Evolutionary conservation across 2,888 invertebrate species (phyloP).

Genomic region (Venustoraphidia nigricollis): DNA sequence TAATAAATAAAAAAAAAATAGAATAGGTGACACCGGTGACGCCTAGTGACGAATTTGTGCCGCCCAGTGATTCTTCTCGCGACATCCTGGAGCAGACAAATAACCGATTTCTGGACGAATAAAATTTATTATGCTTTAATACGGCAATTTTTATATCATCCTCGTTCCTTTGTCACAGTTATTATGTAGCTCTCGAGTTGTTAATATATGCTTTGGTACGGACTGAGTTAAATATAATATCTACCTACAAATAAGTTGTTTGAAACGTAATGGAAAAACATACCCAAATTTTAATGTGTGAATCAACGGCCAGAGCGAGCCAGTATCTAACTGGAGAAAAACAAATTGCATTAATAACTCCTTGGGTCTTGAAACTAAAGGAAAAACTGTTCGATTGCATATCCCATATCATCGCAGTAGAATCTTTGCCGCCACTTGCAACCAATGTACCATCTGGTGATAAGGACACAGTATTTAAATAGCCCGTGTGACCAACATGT

Average conservation of each 20-base stretch:
- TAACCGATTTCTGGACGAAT: too few species aligned
- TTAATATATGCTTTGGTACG: too few species aligned
- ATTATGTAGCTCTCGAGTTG: too few species aligned
- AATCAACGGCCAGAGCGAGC: slow-evolving; percentile 98
- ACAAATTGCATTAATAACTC: slow-evolving; percentile 93
- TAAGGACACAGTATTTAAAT: slow-evolving; percentile 96
- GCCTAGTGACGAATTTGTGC: too few species aligned
- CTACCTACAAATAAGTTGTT: too few species aligned
- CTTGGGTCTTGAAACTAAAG: slow-evolving; percentile 97
- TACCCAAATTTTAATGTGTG: slow-evolving; percentile 97
- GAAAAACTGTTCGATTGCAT: slow-evolving; percentile 98
- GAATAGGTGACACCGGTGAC: too few species aligned
- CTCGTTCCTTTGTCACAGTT: too few species aligned
- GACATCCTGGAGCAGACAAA: too few species aligned
- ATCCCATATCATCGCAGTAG: slow-evolving; percentile 99
- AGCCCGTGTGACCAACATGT: slow-evolving; percentile 93
- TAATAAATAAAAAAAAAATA: background rate
- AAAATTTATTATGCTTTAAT: too few species aligned
- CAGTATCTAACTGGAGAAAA: slow-evolving; percentile 99
- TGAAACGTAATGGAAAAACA: slow-evolving; percentile 14
- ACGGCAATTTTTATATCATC: too few species aligned
- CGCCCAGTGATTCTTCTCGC: too few species aligned
- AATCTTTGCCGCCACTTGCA: slow-evolving; percentile 98
- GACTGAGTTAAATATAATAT: too few species aligned
- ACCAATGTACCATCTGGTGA: slow-evolving; percentile 98